A percentile compares a stretch with the other conserved stretches of the same genome.
These are phyloP conservation scores for Lasioglossum baleicum DNA, from an alignment of 1,140 invertebrate genomes.

Conservation along the genomic window DNA sequence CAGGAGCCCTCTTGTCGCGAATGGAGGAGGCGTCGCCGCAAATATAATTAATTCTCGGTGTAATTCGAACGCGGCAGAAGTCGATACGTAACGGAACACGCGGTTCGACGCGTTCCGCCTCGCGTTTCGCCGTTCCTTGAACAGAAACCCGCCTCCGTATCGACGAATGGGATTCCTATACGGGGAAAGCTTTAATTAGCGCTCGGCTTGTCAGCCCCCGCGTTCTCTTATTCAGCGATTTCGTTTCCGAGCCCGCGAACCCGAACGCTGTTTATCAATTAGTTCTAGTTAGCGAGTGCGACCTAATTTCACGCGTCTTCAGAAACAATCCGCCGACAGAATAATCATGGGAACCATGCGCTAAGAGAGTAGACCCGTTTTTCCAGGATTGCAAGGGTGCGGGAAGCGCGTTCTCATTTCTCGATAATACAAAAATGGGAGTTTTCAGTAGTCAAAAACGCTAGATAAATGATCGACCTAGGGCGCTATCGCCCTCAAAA, in stretches of 20 bases:
- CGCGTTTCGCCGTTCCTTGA: background rate
- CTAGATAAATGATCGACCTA: too few relatives aligned
- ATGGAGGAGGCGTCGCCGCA: background rate
- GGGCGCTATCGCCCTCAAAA: too few relatives aligned
- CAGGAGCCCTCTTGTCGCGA: too few relatives aligned
- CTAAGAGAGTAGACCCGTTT: background rate
- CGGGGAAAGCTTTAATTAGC: constrained; percentile 35
- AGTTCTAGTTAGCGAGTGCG: constrained; percentile 51
- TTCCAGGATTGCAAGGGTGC: too few relatives aligned
- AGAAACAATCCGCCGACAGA: constrained; percentile 29
- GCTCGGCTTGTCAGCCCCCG: constrained; percentile 16
- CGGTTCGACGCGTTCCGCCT: background rate
- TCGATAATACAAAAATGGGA: too few relatives aligned
- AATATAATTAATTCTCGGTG: background rate
- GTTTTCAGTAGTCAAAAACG: too few relatives aligned
- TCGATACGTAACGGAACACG: background rate
- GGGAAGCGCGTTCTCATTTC: too few relatives aligned
- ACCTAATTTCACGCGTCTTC: constrained; percentile 33
- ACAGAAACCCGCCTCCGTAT: constrained; percentile 25
- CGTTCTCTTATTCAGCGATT: constrained; percentile 23
- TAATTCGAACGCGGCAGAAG: background rate
- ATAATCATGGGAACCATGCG: constrained; percentile 11
- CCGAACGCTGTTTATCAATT: constrained; percentile 60
- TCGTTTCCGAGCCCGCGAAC: constrained; percentile 24
- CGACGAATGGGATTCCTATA: constrained; percentile 43